phyloP scores from a whole-genome alignment of 2,888 invertebrate genomes.

The Chloromyia formosa region DNA sequence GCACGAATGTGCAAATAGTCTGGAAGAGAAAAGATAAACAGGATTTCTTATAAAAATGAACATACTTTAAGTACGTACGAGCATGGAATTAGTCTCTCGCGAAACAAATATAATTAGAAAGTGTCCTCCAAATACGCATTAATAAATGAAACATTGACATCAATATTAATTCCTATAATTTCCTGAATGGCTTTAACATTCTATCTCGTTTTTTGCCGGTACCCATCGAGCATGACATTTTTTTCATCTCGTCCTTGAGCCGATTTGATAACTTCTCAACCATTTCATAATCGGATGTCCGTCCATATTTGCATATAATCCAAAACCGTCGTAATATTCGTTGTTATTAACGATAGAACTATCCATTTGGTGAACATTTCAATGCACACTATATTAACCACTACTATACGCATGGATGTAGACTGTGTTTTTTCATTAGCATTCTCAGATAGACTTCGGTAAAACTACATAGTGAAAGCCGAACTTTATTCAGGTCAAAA shows the following conservation, averaged over 20 bases:
- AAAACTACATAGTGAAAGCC: slow-evolving; percentile 9
- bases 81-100: no score
- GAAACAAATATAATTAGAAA: no score
- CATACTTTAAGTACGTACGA: no score
- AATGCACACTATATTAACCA: no score
- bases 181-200: no score
- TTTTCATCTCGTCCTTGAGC: slow-evolving; percentile 22
- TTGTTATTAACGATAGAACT: background rate
- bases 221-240: slow-evolving; percentile 5
- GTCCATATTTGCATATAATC: background rate
- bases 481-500: slow-evolving; percentile 17
- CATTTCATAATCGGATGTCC: slow-evolving; percentile 39
- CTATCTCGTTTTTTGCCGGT: background rate
- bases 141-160: background rate
- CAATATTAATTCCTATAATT: background rate
- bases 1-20: slow-evolving; percentile 20
- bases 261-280: slow-evolving; percentile 11
- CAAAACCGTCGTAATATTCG: background rate
- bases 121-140: no score
- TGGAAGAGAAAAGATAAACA: background rate
- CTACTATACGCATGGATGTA: no score
- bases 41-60: background rate
- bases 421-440: no score
- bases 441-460: no score
- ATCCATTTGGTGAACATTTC: no score